These are phyloP conservation scores for Aphelinus certus DNA, from an alignment of 1,140 invertebrate species.

Conservation along the genomic window DNA sequence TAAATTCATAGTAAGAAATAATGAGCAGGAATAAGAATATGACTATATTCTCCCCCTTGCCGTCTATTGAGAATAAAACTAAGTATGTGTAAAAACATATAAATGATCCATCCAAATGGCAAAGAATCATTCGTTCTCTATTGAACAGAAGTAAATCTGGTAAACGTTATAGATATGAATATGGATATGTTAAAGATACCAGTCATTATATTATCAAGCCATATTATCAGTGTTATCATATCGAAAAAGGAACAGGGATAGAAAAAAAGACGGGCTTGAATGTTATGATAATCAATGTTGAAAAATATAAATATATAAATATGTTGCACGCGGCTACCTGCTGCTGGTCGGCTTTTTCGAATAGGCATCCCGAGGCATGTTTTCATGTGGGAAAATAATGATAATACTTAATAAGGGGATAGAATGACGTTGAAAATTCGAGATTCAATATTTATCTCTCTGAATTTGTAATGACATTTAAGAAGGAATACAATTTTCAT, in stretches of 20 bases:
- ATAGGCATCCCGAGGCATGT: neutral
- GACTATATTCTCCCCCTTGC: constrained; percentile 37
- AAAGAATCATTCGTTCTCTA: constrained; percentile 43
- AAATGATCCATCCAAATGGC: constrained; percentile 51
- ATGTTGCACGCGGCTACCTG: neutral
- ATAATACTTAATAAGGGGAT: constrained; percentile 20
- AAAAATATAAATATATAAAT: neutral
- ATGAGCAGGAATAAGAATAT: too few relatives aligned
- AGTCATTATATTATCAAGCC: constrained; percentile 45
- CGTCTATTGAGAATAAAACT: constrained; percentile 39
- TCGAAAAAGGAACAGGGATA: constrained; percentile 29
- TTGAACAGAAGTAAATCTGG: neutral
- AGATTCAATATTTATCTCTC: neutral
- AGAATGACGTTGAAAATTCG: constrained; percentile 15
- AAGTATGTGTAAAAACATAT: constrained; percentile 43
- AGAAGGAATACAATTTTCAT: too few relatives aligned
- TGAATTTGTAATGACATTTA: too few relatives aligned
- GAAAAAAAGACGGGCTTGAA: constrained; percentile 33
- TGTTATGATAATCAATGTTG: constrained; percentile 37
- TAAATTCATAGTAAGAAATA: too few relatives aligned
- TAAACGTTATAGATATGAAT: constrained; percentile 7
- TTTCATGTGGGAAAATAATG: neutral
- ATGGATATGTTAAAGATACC: constrained; percentile 45
- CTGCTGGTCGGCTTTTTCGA: constrained; percentile 20
- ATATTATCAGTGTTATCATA: constrained; percentile 45